Conservation (phyloP, 2,797 vertebrate genomes). For the Clarias fuscus region DNA sequence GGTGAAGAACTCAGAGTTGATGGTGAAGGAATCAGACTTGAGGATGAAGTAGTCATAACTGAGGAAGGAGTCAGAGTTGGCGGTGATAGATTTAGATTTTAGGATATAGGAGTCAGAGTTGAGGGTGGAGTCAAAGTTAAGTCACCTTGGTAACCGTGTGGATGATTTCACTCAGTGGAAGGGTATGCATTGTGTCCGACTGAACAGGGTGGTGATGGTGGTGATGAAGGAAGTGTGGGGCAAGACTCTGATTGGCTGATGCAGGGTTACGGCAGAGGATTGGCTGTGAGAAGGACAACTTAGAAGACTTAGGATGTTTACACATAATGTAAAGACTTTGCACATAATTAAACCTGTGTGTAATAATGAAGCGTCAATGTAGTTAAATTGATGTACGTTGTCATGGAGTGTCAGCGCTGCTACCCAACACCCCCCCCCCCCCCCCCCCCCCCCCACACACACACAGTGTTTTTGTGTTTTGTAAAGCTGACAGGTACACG, state of each 20-base stretch:
- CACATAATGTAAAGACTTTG: not conserved
- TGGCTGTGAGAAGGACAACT: not conserved
- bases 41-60: not conserved
- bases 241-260: not conserved
- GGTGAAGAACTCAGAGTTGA: not conserved
- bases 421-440: too few relatives aligned
- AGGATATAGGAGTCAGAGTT: conserved; percentile 6
- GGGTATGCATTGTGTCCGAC: too few relatives aligned
- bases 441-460: not conserved
- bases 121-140: not conserved
- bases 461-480: not conserved
- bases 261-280: not conserved
- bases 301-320: too few relatives aligned
- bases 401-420: not conserved
- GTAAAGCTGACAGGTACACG: conserved; percentile 55
- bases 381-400: not conserved
- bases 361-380: not conserved
- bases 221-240: too few relatives aligned
- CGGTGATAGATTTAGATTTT: conserved; percentile 29
- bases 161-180: too few relatives aligned
- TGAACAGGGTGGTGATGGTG: too few relatives aligned
- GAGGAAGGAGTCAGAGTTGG: conserved; percentile 22
- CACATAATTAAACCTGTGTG: not conserved
- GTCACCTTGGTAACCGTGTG: too few relatives aligned
- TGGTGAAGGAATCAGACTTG: conserved; percentile 4